These are phyloP conservation scores for human (Homo sapiens) DNA, from an alignment of 2,113 vertebrate species.

Conservation along the genomic window DNA sequence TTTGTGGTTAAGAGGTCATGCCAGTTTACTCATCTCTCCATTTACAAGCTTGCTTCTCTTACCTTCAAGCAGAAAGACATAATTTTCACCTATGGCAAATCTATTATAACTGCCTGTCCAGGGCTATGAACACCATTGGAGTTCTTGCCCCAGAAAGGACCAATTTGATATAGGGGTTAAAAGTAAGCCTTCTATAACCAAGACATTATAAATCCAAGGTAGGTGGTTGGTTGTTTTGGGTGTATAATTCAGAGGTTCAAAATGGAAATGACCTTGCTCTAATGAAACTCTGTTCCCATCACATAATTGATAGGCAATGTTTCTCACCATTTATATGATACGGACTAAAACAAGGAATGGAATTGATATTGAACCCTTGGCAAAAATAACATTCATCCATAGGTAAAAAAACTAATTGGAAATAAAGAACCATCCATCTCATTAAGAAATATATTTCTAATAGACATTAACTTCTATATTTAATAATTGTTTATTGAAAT, in stretches of 20 bases:
- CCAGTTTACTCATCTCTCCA: background rate
- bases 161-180: background rate
- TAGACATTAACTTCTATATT: background rate
- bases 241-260: background rate
- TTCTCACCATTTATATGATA: background rate
- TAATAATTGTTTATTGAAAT: conserved; percentile 38
- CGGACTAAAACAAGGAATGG: background rate
- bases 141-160: background rate
- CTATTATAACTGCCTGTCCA: no score
- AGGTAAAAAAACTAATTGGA: background rate
- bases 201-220: background rate
- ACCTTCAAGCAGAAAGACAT: background rate
- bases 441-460: conserved; percentile 9
- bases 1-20: background rate
- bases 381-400: background rate
- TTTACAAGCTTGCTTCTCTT: background rate
- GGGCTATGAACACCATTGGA: background rate
- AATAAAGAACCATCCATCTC: background rate
- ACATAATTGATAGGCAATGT: background rate
- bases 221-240: background rate
- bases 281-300: background rate
- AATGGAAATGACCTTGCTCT: background rate
- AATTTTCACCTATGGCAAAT: background rate
- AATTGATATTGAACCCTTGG: background rate
- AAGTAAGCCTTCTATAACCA: background rate